Evolutionary conservation across 2,797 vertebrate species (phyloP), one percentile per base, ranked within the genome.

Genomic region (Chaenodraco wilsoni): DNA sequence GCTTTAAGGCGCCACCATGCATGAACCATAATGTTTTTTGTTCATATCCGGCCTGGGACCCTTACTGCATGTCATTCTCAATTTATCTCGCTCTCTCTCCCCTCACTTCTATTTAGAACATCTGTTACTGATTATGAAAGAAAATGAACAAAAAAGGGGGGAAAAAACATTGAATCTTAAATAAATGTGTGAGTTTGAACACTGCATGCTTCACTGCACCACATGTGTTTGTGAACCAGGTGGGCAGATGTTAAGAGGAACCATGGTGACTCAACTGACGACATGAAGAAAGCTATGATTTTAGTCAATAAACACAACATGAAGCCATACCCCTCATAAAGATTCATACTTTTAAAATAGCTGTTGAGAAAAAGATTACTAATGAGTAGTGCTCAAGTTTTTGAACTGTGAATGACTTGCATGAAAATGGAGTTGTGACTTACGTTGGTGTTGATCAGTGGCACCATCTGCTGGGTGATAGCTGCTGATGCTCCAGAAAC

Each of bases 381-480:
- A 50, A 51, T 55, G 45, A 68, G 50, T 64, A 72, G 43, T 16
- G 13, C 19, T 55, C 19, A 56, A 59, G 48, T 65, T 61, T 81
- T 83, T 71, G 54, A 79, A 57, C 48, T 81, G 73, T 76, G 43
- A 77, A 71, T 76, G 64, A 81, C 54, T 84, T 80, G 79, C 43
- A 80, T 55, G 54, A 72, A 78, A 65, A 48, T 40, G 4, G 0
- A 23, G 16, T 61, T 37, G n/a, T 65, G 43, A 55, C 51, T 64
- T 73, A 23, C 12, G 17, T 23, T 9, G n/a, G 9, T 10, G 61
- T 81, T 80, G 78, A 72, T 58, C 16, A 78, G 85, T 69, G 82
- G 74, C 85, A 43, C 90, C 93, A 91, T 84, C 93, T 94, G 85
- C 87, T 91, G 93, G 85, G 1, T 7, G 27, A 73, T 2, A 65